phyloP scores from a whole-genome alignment of 2,113 vertebrate genomes.

The Oenanthe melanoleuca region DNA sequence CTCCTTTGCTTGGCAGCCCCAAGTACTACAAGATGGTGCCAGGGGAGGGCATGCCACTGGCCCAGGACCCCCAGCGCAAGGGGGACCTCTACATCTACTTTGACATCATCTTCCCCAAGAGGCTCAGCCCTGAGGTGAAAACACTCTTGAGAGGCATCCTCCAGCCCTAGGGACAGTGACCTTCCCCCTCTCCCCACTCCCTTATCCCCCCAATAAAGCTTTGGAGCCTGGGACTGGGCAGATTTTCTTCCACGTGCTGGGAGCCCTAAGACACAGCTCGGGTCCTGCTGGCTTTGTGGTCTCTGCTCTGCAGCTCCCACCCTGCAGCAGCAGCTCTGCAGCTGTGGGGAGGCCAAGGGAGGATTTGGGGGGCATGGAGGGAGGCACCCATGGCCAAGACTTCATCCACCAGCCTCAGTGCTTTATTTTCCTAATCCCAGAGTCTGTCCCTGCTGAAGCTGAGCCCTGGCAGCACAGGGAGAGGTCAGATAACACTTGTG shows the following conservation, averaged over 20 bases:
- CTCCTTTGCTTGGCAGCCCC: slow-evolving; percentile 74
- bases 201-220: not conserved
- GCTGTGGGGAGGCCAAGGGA: rapidly evolving
- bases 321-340: not conserved
- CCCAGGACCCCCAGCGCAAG: slow-evolving; percentile 69
- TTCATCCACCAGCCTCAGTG: not conserved
- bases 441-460: no score
- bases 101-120: slow-evolving; percentile 85
- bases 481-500: not conserved
- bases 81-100: slow-evolving; percentile 90
- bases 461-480: not conserved
- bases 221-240: not conserved
- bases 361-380: not conserved
- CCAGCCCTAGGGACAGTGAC: not conserved
- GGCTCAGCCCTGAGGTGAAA: slow-evolving; percentile 81
- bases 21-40: slow-evolving; percentile 85
- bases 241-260: not conserved
- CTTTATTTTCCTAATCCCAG: not conserved
- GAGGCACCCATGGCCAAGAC: not conserved
- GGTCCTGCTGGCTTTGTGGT: no score
- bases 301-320: not conserved
- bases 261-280: rapidly evolving
- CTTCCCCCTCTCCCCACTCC: no score
- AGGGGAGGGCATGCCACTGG: slow-evolving; percentile 89
- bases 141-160: slow-evolving; percentile 79